These are phyloP conservation scores for Drosophila gunungcola DNA, from an alignment of 1,140 invertebrate species.

Conservation along the genomic window DNA sequence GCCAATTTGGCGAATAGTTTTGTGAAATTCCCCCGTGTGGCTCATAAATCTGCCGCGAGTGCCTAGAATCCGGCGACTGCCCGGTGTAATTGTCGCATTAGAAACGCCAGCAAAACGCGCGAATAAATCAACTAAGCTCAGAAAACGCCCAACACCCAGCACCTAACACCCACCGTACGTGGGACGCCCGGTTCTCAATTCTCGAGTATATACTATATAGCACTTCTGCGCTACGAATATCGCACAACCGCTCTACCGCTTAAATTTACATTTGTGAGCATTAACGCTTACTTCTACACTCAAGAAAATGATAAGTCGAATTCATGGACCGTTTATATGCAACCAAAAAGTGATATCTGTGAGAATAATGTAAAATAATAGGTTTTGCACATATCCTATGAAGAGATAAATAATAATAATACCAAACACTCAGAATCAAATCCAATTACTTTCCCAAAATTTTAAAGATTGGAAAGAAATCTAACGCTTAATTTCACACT, in stretches of 20 bases:
- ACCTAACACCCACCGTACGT: constrained; percentile 28
- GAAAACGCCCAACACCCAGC: constrained; percentile 11
- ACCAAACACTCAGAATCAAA: too few relatives aligned
- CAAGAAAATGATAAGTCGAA: background rate
- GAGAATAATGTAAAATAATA: too few relatives aligned
- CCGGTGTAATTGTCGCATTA: constrained; percentile 77
- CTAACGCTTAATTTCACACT: too few relatives aligned
- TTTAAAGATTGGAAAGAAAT: too few relatives aligned
- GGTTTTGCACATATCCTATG: too few relatives aligned
- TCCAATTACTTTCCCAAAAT: too few relatives aligned
- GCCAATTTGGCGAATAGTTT: constrained; percentile 74
- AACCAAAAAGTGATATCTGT: too few relatives aligned
- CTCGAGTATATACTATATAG: background rate
- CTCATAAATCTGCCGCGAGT: constrained; percentile 75
- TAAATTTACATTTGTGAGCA: constrained; percentile 22
- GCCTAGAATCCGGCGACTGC: constrained; percentile 67
- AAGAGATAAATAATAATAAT: too few relatives aligned
- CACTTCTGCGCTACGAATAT: constrained; percentile 19
- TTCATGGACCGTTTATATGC: too few relatives aligned
- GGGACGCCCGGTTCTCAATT: constrained; percentile 33
- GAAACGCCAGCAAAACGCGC: constrained; percentile 74
- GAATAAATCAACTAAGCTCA: constrained; percentile 75
- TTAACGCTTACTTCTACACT: constrained; percentile 16
- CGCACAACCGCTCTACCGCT: constrained; percentile 23
- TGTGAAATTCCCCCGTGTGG: constrained; percentile 66